Evolutionary conservation across 2,113 vertebrate species (phyloP), one percentile per base, ranked within the genome.

Genomic region (Chamaetylas fuelleborni): DNA sequence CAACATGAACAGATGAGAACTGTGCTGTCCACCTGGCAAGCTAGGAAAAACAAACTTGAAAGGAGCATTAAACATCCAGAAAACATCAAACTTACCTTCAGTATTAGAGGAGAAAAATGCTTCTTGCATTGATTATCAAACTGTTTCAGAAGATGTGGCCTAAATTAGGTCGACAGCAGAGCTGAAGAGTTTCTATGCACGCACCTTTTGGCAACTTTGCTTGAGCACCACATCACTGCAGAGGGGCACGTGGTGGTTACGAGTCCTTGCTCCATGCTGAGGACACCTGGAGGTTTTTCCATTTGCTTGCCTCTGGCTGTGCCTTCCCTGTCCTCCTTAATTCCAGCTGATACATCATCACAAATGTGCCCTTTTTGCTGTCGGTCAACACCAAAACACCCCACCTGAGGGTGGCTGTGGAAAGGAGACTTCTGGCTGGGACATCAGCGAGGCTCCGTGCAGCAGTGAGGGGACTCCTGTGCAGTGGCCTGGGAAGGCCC

Each of bases 131-230:
- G 74, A 81, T 96, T 93, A 88, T 69, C 54, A 57, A 93, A 88
- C 43, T 47, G 65, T 81, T 76, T 83, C 57, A 90, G 90, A 89
- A 94, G 94, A 93, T 80, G 57, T 97, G 95, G 92, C 96, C 97
- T 97, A 97, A 96, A 98, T 97, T 96, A 97, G 96, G 96, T 78
- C 94, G 2, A 83, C 62, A 86, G 91, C 91, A 90, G 88, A 95
- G 88, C 86, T 82, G 93, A 67, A 65, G 88, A 80, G 86, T 96
- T 82, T 90, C 96, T 96, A 97, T 94, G 96, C 95, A 96, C 76
- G 34, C 81, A 79, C 88, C 88, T 95, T 95, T 74, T 81, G 86
- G 81, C 81, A 81, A 89, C 92, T 69, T 90, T 57, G 56, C 76
- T 93, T 51, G 72, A 93, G 82, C 82, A 82, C 61, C 40, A 13